Conservation (phyloP, 1,140 invertebrate genomes). For the Oedothorax gibbosus region DNA sequence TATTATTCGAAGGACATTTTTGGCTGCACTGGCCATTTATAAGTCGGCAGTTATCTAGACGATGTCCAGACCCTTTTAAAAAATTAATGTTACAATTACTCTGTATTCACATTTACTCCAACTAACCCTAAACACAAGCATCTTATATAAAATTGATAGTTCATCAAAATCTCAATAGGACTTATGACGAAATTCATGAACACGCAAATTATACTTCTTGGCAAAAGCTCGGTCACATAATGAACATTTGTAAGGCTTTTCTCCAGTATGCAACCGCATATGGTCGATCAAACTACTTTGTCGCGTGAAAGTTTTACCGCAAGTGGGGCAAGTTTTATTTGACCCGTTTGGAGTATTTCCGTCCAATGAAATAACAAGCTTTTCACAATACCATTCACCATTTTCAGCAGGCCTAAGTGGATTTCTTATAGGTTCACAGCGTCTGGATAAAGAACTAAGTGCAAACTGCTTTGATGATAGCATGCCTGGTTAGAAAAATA, state of each 20-base stretch:
- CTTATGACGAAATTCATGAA: conserved; percentile 22
- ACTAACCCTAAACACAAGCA: too few relatives aligned
- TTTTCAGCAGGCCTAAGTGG: background rate
- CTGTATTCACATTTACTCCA: too few relatives aligned
- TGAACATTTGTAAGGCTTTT: conserved; percentile 19
- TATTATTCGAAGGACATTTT: too few relatives aligned
- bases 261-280: conserved; percentile 12
- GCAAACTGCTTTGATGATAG: background rate
- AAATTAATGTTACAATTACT: too few relatives aligned
- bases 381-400: background rate
- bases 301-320: conserved; percentile 28
- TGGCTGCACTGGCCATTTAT: too few relatives aligned
- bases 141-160: too few relatives aligned
- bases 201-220: conserved; percentile 30
- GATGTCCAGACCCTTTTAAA: too few relatives aligned
- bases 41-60: too few relatives aligned
- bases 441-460: background rate
- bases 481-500: background rate
- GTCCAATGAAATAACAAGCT: background rate
- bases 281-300: conserved; percentile 32
- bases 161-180: too few relatives aligned
- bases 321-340: conserved; percentile 3
- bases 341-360: background rate
- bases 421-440: background rate
- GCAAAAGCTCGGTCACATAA: conserved; percentile 16